Percentiles rank a stretch among this genome's conserved stretches.
Conservation (phyloP, 2,888 invertebrate genomes). For the Conus canariensis region DNA sequence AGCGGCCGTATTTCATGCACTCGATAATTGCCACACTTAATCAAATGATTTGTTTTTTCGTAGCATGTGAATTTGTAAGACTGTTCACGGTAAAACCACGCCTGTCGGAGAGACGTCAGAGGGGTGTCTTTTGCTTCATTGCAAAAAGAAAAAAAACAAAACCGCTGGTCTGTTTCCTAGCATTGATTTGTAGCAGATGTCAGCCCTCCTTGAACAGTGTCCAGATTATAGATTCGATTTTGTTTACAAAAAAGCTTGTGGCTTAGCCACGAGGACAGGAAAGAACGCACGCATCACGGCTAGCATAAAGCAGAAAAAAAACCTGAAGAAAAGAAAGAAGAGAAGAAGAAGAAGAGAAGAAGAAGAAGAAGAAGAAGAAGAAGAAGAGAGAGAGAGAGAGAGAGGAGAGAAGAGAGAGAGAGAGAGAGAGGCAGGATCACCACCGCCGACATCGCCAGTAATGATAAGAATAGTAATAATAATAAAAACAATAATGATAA, state of each 20-base stretch:
- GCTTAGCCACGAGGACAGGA: neutral
- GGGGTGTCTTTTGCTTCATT: neutral
- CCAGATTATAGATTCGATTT: neutral
- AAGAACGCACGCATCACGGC: neutral
- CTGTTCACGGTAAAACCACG: too few species aligned
- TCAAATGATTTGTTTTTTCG: neutral
- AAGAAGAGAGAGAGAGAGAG: neutral
- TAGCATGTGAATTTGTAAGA: neutral
- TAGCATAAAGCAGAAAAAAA: neutral
- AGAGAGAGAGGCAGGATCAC: neutral
- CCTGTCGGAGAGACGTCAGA: too few species aligned
- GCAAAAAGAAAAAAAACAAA: too few species aligned
- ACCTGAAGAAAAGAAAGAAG: neutral
- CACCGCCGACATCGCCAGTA: neutral
- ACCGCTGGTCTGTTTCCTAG: neutral
- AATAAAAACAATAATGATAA: neutral
- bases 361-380: neutral
- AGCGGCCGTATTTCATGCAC: too few species aligned
- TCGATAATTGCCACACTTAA: neutral
- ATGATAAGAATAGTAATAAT: neutral
- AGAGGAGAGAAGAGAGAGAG: neutral
- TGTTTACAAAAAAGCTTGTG: neutral
- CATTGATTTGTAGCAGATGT: neutral
- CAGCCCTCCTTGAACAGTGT: neutral
- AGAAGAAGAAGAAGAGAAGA: neutral